Base-by-base conservation (phyloP, 92 coral and sea anemone species). In the Micromussa lordhowensis region DNA sequence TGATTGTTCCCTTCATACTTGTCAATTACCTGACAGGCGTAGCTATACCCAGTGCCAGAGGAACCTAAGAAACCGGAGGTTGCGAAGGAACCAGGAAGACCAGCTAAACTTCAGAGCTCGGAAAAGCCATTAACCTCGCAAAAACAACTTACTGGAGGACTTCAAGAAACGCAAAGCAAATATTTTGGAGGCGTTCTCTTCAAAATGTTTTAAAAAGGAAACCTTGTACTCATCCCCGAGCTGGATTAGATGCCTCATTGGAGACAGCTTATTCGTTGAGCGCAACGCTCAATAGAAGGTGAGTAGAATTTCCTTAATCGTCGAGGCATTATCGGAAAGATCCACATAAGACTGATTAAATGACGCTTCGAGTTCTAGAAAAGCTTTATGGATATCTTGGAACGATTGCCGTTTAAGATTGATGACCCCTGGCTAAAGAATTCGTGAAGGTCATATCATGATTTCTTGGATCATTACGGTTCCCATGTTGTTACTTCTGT, bases 401-500 rank as follows among this genome's bases (percentile, higher is more conserved):
- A 64, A 28, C 16, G 44, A 34, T 69, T 88, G n/a, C 91, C 90
- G 17, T 35, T 32, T 6, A 40, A 51, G 16, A 77, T 89, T 51
- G 32, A 28, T 3, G 3, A 57, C 8, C 92, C 92, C 6, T 59
- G 75, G 68, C 24, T 15, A 16, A 6, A 16, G 32, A 24, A 30
- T 18, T 59, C 84, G 15, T 89, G 92, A 91, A 6, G 21, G 36
- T 58, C 19, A 14, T 89, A 89, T 58, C 80, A 58, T 30, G 24
- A 54, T 8, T 86, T 89, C 36, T 29, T 86, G 36, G n/a, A 51
- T 17, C 58, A 85, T 34, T 87, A 87, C 74, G 91, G 91, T 22
- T 79, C 88, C 70, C 91, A 87, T 48, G 80, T 87, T 29, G 24
- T 89, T 29, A 86, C 75, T 18, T 32, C 78, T 31, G 72, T 88